Percentiles rank a stretch among this genome's conserved stretches.
These are phyloP conservation scores for Mylabris phalerata DNA, from an alignment of 1,140 invertebrate species.

Conservation along the genomic window DNA sequence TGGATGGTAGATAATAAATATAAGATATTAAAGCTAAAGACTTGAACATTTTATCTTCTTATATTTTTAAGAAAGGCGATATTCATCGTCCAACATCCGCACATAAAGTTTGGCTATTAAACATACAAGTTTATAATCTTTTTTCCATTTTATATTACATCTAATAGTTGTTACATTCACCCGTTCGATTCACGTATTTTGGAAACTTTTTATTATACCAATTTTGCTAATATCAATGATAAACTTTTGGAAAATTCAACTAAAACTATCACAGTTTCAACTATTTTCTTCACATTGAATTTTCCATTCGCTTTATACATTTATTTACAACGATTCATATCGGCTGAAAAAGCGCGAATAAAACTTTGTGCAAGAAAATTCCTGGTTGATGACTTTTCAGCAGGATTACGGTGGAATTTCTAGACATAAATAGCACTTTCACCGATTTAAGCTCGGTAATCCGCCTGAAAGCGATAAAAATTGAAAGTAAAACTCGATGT, in stretches of 20 bases:
- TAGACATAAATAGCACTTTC: no score
- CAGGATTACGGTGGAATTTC: no score
- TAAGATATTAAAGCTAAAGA: constrained; percentile 38
- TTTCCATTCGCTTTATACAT: no score
- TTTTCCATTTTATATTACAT: constrained; percentile 31
- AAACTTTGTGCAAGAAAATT: no score
- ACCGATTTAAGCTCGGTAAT: no score
- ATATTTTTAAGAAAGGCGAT: constrained; percentile 32
- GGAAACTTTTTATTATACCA: constrained; percentile 31
- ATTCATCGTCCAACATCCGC: constrained; percentile 36
- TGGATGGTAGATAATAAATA: constrained; percentile 38
- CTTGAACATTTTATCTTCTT: constrained; percentile 29
- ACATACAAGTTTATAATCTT: constrained; percentile 40
- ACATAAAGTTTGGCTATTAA: constrained; percentile 39
- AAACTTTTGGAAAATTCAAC: constrained; percentile 4
- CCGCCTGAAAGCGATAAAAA: no score
- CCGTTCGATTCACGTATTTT: constrained; percentile 20
- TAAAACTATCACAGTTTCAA: no score
- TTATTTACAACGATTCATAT: no score
- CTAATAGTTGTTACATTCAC: constrained; percentile 27
- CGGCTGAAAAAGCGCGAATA: no score
- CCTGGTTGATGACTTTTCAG: no score
- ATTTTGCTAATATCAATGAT: constrained; percentile 30
- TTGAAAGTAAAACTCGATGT: no score
- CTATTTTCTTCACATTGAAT: no score